A percentile compares a stretch with the other conserved stretches of the same genome.
These are phyloP conservation scores for Chaenocephalus aceratus DNA, from an alignment of 2,113 vertebrate genomes.

Conservation along the genomic window DNA sequence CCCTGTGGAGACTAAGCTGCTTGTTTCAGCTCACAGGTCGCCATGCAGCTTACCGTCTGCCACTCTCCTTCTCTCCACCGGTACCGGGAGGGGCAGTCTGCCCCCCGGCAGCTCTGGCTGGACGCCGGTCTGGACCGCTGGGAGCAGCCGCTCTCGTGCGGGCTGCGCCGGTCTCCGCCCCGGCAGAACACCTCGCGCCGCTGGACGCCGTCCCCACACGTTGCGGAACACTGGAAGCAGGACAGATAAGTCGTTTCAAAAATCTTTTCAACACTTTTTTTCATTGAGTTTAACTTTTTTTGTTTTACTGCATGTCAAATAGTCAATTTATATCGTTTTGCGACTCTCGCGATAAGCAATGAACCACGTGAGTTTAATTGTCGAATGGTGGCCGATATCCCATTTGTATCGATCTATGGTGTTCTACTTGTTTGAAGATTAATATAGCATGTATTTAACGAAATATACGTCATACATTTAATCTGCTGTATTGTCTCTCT, in stretches of 20 bases:
- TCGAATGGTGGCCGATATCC: background rate
- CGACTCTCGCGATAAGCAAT: background rate
- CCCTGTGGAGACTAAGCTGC: background rate
- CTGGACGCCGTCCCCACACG: slow-evolving; percentile 89
- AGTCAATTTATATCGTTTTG: background rate
- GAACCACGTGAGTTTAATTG: background rate
- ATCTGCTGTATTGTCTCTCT: background rate
- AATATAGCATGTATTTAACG: too few species aligned
- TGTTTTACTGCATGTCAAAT: background rate
- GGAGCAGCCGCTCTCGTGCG: slow-evolving; percentile 83
- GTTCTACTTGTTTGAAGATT: background rate
- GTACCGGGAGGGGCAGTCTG: slow-evolving; percentile 83
- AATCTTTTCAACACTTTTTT: too few species aligned
- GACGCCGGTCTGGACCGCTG: slow-evolving; percentile 79
- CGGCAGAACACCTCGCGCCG: slow-evolving; percentile 87
- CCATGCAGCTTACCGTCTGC: slow-evolving; percentile 87
- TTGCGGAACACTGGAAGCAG: slow-evolving; percentile 88
- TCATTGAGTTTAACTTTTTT: background rate
- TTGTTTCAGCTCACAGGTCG: background rate
- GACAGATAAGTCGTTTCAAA: slow-evolving; percentile 71
- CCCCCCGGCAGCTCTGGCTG: slow-evolving; percentile 85
- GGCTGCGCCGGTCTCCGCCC: slow-evolving; percentile 69
- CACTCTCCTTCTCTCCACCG: slow-evolving; percentile 89
- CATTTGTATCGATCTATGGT: background rate
- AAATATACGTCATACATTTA: too few species aligned